These are phyloP conservation scores for Torymus auratus DNA, from an alignment of 2,888 invertebrate genomes.

Conservation along the genomic window DNA sequence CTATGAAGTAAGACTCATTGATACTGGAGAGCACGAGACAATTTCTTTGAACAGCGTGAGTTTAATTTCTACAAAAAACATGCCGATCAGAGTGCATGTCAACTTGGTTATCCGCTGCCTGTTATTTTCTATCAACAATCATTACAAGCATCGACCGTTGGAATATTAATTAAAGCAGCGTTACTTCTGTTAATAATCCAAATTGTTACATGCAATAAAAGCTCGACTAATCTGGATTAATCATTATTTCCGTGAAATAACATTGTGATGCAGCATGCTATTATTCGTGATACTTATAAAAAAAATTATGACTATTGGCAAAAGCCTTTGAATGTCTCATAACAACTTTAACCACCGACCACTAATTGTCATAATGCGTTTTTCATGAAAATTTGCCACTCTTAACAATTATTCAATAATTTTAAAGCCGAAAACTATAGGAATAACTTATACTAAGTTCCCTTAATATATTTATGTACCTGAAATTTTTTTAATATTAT, in stretches of 20 bases:
- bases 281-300: no score
- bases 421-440: constrained; percentile 6
- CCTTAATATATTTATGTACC: not conserved
- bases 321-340: not conserved
- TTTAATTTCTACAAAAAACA: constrained; percentile 59
- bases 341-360: constrained; percentile 34
- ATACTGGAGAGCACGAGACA: constrained; percentile 71
- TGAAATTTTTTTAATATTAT: not conserved
- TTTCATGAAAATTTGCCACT: constrained; percentile 8
- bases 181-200: constrained; percentile 23
- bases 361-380: constrained; percentile 21
- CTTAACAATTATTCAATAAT: constrained; percentile 31
- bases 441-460: constrained; percentile 22
- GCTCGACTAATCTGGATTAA: constrained; percentile 59
- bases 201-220: constrained; percentile 52
- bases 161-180: constrained; percentile 22
- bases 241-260: constrained; percentile 24
- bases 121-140: constrained; percentile 31
- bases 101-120: constrained; percentile 37
- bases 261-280: constrained; percentile 47
- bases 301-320: no score
- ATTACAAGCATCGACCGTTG: constrained; percentile 18
- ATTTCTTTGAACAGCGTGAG: constrained; percentile 71
- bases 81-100: constrained; percentile 41
- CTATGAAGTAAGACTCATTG: constrained; percentile 71